Percentiles rank a stretch among this genome's conserved stretches.
These are phyloP conservation scores for Litoditis marina DNA, from an alignment of 2,888 invertebrate species.

Conservation along the genomic window DNA sequence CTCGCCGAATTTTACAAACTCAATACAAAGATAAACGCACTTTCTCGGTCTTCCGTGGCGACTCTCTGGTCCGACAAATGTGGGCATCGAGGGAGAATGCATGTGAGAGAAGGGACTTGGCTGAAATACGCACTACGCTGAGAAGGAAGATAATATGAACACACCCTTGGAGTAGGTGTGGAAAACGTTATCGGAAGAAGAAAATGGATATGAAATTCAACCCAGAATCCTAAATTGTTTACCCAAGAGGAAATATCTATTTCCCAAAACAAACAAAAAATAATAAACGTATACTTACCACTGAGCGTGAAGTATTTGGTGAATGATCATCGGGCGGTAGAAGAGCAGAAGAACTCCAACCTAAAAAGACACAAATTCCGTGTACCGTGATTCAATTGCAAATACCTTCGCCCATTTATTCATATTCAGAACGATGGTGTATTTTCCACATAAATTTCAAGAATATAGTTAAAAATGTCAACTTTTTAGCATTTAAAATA, in stretches of 20 bases:
- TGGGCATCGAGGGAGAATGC: constrained; percentile 27
- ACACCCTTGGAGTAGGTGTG: too few species aligned
- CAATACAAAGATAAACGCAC: constrained; percentile 18
- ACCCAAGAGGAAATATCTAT: too few species aligned
- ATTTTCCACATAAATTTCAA: too few species aligned
- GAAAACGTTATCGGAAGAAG: too few species aligned
- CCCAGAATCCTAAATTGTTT: too few species aligned
- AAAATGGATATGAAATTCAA: too few species aligned
- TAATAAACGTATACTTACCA: background rate
- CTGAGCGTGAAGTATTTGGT: background rate
- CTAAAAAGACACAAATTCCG: background rate
- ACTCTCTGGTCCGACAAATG: constrained; percentile 51
- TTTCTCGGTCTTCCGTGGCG: constrained; percentile 58
- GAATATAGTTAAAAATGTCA: too few species aligned
- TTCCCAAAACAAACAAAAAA: too few species aligned
- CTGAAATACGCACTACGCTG: background rate
- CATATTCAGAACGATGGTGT: too few species aligned
- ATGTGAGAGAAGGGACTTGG: background rate
- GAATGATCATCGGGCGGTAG: background rate
- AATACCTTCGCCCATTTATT: too few species aligned
- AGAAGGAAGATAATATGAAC: background rate
- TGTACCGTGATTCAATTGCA: too few species aligned
- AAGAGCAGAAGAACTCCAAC: background rate
- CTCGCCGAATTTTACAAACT: background rate
- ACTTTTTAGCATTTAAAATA: too few species aligned